Evolutionary conservation across 2,113 vertebrate species (phyloP), one percentile per base, ranked within the genome.

Genomic region (Bufo gargarizans): DNA sequence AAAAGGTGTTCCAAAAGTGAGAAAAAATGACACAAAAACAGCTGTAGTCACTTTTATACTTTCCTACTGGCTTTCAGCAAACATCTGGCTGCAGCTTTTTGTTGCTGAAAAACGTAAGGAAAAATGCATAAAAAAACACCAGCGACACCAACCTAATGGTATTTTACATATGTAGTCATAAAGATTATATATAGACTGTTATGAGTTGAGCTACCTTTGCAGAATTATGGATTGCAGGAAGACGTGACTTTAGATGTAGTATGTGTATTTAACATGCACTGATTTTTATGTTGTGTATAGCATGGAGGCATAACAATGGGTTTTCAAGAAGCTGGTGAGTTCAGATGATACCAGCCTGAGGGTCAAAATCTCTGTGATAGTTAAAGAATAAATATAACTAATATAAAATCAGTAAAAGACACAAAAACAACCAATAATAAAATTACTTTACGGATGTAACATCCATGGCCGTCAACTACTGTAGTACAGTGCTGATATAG

Each of bases 241-340:
- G n/a, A 82, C 49, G n/a, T 49, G 43, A 55, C 56, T 49, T n/a
- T 19, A 33, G 67, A 72, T 58, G 12, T 47, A 67, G 20, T 53
- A 65, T 45, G 47, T 82, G n/a, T 65, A 65, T 49, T 3, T 53
- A 22, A 63, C 84, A 33, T 86, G 85, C 85, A 86, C 13, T 49
- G 16, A 63, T 69, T 79, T 17, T 33, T 12, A 86, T 4, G 17
- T 8, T 63, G 4, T 16, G 7, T 45, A 56, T 33, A 20, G 16
- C 85, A 86, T 86, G 85, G 77, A 86, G 47, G 85, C 72, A 67
- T 6, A 17, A 76, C 74, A 86, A n/a, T 67, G 20, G 56, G 33
- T 33, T 33, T 33, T 61, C 61, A 65, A 53, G 47, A 79, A 79
- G 85, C 85, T 65, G 59, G 76, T 65, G 45, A 45, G 19, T 59